Base-by-base conservation (phyloP, 2,113 vertebrate genomes). In the Hoplias malabaricus region DNA sequence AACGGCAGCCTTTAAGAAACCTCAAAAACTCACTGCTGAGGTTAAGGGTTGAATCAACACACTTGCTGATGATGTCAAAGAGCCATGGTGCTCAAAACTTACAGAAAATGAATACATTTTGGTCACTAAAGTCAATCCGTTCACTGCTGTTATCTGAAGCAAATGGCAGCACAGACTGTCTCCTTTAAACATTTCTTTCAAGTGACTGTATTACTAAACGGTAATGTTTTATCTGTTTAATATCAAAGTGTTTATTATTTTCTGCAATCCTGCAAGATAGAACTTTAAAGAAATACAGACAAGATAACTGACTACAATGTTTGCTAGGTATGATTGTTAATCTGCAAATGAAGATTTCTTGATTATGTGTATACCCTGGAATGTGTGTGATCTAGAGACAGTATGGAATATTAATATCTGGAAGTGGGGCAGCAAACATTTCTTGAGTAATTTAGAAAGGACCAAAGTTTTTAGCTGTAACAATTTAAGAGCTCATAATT, bases 401-500 rank as follows among this genome's bases (percentile, higher is more conserved):
- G 31, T 19, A 31, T 36, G 29, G 48, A 33, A 54, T n/a, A 46
- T 43, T 38, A 61, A 31, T 13, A 62, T 11, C n/a, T 76, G 38
- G 14, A 5, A 48, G n/a, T 46, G 6, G 59, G 46, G 23, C 2
- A 66, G 31, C 0, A 14, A 38, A 48, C 31, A 53, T 48, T 67
- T 62, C 5, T n/a, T 43, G 9, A 21, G 56, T 75, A 71, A 54
- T 76, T 68, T 53, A 69, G 48, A 74, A 34, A 56, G 82, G 82
- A 83, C 82, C 82, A 83, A 80, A 80, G 75, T 65, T 72, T 78
- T 61, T 83, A 74, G 48, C 74, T 78, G 57, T 46, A 69, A 77
- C 70, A 73, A 69, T 59, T 54, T 50, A 23, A 56, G 40, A 69
- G 34, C 21, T 70, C 14, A 73, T 25, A 36, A n/a, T n/a, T n/a